A percentile compares a stretch with the other conserved stretches of the same genome.
These are phyloP conservation scores for Tortricodes alternella DNA, from an alignment of 2,888 invertebrate genomes.

Conservation along the genomic window DNA sequence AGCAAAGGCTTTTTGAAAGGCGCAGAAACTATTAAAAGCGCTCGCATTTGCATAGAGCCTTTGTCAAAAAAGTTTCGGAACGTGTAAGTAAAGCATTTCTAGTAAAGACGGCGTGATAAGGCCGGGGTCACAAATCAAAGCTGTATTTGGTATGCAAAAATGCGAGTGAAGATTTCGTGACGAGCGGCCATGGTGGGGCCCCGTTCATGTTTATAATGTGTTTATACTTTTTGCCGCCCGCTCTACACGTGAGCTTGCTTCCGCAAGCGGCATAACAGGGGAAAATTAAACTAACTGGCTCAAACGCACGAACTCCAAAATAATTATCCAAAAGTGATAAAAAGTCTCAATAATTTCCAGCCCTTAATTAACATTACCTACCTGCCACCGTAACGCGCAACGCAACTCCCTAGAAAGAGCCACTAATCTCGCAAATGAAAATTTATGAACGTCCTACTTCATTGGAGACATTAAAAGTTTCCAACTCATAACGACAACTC, in stretches of 20 bases:
- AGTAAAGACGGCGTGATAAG: conserved; percentile 54
- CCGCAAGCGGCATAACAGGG: conserved; percentile 52
- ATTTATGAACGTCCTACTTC: conserved; percentile 73
- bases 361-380: conserved; percentile 17
- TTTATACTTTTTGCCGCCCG: conserved; percentile 64
- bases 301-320: conserved; percentile 12
- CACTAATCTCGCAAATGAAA: conserved; percentile 70
- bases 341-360: background rate
- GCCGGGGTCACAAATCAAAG: conserved; percentile 65
- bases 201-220: conserved; percentile 68
- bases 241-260: conserved; percentile 55
- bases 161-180: conserved; percentile 75
- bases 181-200: conserved; percentile 60
- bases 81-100: conserved; percentile 45
- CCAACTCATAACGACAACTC: conserved; percentile 70
- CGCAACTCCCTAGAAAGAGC: conserved; percentile 62
- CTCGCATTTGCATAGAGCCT: conserved; percentile 24
- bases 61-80: conserved; percentile 31
- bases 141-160: conserved; percentile 75
- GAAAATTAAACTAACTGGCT: conserved; percentile 52
- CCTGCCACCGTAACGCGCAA: conserved; percentile 43
- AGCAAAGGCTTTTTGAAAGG: conserved; percentile 20
- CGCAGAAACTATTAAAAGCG: conserved; percentile 24
- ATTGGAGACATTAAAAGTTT: conserved; percentile 80
- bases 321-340: too few species aligned